These are phyloP conservation scores for Periplaneta americana DNA, from an alignment of 1,140 invertebrate species.

Conservation along the genomic window DNA sequence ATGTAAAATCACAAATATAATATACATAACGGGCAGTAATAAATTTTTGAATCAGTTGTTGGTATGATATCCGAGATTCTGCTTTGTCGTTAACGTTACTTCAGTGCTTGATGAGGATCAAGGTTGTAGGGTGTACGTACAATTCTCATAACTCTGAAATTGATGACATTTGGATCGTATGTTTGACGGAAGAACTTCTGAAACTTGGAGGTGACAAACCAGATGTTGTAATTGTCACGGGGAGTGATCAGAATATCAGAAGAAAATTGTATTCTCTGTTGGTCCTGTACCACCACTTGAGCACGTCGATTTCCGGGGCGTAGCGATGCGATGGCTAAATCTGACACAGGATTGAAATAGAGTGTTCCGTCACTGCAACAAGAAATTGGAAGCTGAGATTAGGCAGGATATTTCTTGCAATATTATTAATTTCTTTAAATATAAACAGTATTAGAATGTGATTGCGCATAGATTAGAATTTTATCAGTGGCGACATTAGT, in stretches of 20 bases:
- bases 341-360: constrained; percentile 6
- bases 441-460: no score
- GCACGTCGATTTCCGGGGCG: neutral
- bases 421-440: no score
- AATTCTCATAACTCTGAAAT: constrained; percentile 57
- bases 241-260: constrained; percentile 61
- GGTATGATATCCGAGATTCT: no score
- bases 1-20: no score
- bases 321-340: neutral
- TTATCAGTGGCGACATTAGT: no score
- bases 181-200: constrained; percentile 68
- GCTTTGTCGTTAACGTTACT: no score
- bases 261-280: constrained; percentile 63
- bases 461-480: no score
- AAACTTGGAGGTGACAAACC: constrained; percentile 64
- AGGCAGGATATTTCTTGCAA: neutral
- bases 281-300: constrained; percentile 55
- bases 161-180: constrained; percentile 49
- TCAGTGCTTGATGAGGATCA: no score
- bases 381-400: no score
- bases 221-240: constrained; percentile 58
- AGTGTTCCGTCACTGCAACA: constrained; percentile 5
- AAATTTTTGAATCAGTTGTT: no score
- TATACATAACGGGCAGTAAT: no score
- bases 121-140: neutral